A percentile compares a stretch with the other conserved stretches of the same genome.
Conservation (phyloP, 1,140 invertebrate species). For the Oedothorax gibbosus region DNA sequence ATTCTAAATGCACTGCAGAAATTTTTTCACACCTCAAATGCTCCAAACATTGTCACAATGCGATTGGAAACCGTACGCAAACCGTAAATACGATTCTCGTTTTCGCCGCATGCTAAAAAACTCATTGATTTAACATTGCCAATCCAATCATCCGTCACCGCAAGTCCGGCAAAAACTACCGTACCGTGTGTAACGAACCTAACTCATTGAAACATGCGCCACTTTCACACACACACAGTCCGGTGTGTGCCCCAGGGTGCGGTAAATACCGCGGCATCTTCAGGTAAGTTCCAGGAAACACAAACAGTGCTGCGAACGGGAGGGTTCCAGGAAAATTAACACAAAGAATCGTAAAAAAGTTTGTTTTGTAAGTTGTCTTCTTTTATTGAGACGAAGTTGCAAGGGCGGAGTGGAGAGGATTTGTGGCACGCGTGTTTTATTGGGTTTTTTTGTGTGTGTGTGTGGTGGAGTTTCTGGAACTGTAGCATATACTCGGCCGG, state of each 20-base stretch:
- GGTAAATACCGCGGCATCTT: slow-evolving; percentile 26
- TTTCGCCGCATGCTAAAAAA: too few species aligned
- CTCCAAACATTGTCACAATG: too few species aligned
- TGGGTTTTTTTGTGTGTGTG: background rate
- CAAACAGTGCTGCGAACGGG: slow-evolving; percentile 11
- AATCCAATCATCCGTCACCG: too few species aligned
- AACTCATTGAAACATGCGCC: background rate
- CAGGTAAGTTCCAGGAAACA: slow-evolving; percentile 22
- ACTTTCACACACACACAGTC: slow-evolving; percentile 1
- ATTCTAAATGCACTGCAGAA: too few species aligned
- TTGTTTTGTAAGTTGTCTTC: slow-evolving; percentile 6
- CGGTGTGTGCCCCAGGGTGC: background rate
- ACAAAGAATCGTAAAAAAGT: background rate
- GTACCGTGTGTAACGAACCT: too few species aligned
- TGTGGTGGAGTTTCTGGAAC: background rate
- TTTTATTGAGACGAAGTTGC: slow-evolving; percentile 6
- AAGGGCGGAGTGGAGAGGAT: slow-evolving; percentile 19
- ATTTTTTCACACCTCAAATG: too few species aligned
- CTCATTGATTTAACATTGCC: too few species aligned
- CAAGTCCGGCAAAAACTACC: too few species aligned
- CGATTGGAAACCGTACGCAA: too few species aligned
- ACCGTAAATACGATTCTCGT: too few species aligned
- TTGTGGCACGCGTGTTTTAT: slow-evolving; percentile 8
- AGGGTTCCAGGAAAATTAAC: slow-evolving; percentile 22
- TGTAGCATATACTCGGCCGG: background rate